Evolutionary conservation across 2,113 vertebrate species (phyloP).

Genomic region (Tapirus terrestris): DNA sequence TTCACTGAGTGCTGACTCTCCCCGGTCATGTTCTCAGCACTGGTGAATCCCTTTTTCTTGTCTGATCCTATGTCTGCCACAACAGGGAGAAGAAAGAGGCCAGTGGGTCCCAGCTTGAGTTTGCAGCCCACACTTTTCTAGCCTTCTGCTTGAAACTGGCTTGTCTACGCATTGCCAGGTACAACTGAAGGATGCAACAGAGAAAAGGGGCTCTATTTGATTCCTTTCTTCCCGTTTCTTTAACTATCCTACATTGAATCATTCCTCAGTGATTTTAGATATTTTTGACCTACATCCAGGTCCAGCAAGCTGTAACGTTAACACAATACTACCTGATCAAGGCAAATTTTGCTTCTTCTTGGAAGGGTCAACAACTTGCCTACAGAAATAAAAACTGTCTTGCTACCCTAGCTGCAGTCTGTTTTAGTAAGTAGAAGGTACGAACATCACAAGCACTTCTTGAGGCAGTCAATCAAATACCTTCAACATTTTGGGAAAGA

Average conservation of each 20-base stretch:
- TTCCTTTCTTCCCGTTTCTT: background rate
- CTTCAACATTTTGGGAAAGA: background rate
- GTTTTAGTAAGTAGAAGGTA: background rate
- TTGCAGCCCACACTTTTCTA: background rate
- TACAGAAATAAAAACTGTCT: background rate
- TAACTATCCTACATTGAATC: background rate
- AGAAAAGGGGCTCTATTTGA: background rate
- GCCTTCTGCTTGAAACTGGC: background rate
- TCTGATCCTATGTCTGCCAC: background rate
- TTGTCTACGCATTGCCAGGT: background rate
- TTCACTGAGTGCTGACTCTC: background rate
- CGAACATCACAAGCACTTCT: background rate
- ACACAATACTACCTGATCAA: background rate
- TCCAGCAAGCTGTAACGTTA: slow-evolving; percentile 4
- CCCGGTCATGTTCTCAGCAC: background rate
- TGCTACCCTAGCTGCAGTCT: background rate
- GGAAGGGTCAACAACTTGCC: background rate
- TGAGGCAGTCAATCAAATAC: background rate
- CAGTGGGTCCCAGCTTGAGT: background rate
- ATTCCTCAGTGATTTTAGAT: background rate
- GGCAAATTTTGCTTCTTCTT: background rate
- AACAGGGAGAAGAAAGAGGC: background rate
- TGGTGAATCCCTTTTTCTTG: background rate
- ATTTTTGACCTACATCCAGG: background rate
- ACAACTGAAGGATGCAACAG: background rate